A percentile compares a stretch with the other conserved stretches of the same genome.
Evolutionary conservation across 2,888 invertebrate species (phyloP).

Genomic region (Allacma fusca): DNA sequence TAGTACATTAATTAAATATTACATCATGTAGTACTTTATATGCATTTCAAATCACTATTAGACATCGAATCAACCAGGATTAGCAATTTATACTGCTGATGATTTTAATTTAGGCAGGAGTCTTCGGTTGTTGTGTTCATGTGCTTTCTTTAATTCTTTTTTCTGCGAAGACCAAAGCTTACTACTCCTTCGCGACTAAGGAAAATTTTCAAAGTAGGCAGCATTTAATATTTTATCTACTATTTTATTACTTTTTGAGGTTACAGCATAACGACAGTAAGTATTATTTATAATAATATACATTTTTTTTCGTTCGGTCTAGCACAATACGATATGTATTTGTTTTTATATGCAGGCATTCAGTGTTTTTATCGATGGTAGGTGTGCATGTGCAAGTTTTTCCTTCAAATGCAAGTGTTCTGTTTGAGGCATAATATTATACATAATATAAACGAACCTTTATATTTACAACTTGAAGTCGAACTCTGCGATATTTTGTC

Average conservation of each 20-base stretch:
- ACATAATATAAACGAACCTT: neutral
- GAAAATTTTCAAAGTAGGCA: too few species aligned
- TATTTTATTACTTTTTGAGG: conserved; percentile 5
- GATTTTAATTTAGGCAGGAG: conserved; percentile 27
- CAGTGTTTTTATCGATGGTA: conserved; percentile 2
- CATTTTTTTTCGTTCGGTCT: conserved; percentile 42
- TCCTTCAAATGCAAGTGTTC: conserved; percentile 1
- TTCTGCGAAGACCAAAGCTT: neutral
- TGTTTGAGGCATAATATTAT: neutral
- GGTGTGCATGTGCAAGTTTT: neutral
- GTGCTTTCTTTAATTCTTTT: neutral
- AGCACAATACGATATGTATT: conserved; percentile 62
- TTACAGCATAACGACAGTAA: neutral
- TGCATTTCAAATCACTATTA: conserved; percentile 19
- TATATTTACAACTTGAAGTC: neutral
- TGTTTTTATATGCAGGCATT: conserved; percentile 47
- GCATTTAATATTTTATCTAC: too few species aligned
- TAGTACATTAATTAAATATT: conserved; percentile 19
- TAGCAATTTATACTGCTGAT: neutral
- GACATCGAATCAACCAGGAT: conserved; percentile 16
- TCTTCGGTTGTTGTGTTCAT: conserved; percentile 27
- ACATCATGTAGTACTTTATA: conserved; percentile 5
- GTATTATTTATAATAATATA: conserved; percentile 21
- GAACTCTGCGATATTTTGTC: neutral
- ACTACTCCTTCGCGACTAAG: too few species aligned